Percentiles rank a stretch among this genome's conserved stretches.
These are phyloP conservation scores for Cyclina sinensis DNA, from an alignment of 1,140 invertebrate genomes.

Conservation along the genomic window DNA sequence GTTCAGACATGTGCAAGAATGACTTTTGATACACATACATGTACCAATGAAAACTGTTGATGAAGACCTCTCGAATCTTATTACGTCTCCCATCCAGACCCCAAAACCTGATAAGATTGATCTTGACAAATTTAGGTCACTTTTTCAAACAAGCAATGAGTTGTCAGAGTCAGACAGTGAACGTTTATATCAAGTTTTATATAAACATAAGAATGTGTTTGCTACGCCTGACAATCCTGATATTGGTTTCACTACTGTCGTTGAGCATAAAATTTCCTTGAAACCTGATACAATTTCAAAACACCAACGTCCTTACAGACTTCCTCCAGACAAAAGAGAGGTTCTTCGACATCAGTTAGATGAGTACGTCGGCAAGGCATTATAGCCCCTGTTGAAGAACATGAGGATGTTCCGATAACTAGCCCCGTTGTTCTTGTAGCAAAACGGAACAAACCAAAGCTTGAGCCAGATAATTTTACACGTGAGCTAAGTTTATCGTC, in stretches of 20 bases:
- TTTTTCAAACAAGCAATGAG: neutral
- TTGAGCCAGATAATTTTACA: conserved; percentile 38
- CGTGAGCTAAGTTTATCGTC: conserved; percentile 22
- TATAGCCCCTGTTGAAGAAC: conserved; percentile 16
- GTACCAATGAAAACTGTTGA: conserved; percentile 15
- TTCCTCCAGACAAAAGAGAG: conserved; percentile 50
- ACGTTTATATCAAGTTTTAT: conserved; percentile 28
- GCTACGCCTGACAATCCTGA: conserved; percentile 41
- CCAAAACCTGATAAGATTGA: neutral
- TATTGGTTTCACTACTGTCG: conserved; percentile 44
- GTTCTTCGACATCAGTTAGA: conserved; percentile 59
- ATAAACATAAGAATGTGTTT: conserved; percentile 53
- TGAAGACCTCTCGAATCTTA: neutral
- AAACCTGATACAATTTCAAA: conserved; percentile 46
- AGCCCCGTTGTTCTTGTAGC: conserved; percentile 60
- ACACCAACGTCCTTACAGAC: conserved; percentile 51
- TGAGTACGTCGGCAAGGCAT: conserved; percentile 24
- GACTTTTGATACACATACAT: neutral
- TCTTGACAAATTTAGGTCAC: conserved; percentile 42
- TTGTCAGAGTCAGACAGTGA: neutral
- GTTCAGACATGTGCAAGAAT: conserved; percentile 23
- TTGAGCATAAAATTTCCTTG: conserved; percentile 39
- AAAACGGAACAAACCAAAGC: conserved; percentile 60
- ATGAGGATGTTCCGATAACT: conserved; percentile 54
- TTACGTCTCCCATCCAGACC: neutral